Evolutionary conservation across 2,888 invertebrate genomes (phyloP).

Genomic region (Eupithecia centaureata): DNA sequence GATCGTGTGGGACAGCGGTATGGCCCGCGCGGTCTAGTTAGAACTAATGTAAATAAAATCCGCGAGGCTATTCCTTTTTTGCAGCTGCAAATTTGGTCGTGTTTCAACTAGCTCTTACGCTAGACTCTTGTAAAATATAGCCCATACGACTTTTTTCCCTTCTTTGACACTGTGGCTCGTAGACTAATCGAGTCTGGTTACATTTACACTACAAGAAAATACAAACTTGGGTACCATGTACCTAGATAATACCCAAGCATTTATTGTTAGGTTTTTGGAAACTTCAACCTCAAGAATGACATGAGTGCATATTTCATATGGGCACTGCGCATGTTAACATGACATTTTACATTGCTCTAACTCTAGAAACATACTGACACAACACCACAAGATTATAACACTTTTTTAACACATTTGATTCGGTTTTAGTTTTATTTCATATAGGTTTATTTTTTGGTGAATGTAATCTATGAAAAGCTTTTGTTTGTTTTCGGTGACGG

Average conservation of each 20-base stretch:
- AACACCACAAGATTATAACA: background rate
- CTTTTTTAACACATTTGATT: background rate
- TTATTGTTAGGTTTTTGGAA: background rate
- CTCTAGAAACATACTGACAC: conserved; percentile 5
- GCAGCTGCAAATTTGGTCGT: background rate
- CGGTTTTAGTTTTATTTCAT: conserved; percentile 1
- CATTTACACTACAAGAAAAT: background rate
- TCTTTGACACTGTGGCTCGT: no score
- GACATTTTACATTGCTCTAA: conserved; percentile 8
- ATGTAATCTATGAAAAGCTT: background rate
- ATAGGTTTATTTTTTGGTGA: background rate
- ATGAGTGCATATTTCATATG: background rate
- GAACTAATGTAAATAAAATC: no score
- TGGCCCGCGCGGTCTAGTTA: background rate
- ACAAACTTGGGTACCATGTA: background rate
- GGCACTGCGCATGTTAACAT: conserved; percentile 10
- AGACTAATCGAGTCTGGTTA: background rate
- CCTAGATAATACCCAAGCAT: background rate
- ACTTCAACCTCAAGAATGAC: background rate
- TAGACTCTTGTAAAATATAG: background rate
- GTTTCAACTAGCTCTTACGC: background rate
- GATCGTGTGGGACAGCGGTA: no score
- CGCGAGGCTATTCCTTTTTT: background rate
- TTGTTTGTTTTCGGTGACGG: conserved; percentile 9
- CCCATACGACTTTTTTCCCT: background rate